Percentiles rank a stretch among this genome's conserved stretches.
Conservation (phyloP, 2,888 invertebrate genomes). For the Stenodera caucasica region DNA sequence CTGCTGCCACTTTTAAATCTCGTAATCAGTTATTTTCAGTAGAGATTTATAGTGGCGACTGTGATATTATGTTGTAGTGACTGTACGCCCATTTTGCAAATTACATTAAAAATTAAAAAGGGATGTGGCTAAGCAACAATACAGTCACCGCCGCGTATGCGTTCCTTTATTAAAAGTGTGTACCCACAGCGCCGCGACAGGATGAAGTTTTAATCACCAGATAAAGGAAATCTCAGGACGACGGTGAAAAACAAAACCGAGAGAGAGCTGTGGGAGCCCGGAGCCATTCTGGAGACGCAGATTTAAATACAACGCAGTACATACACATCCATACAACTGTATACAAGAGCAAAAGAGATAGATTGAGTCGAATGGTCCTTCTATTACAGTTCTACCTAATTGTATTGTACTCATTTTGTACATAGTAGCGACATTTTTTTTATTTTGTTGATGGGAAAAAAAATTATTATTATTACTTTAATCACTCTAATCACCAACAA, state of each 20-base stretch:
- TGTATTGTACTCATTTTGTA: background rate
- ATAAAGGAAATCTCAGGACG: slow-evolving; percentile 56
- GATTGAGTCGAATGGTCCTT: background rate
- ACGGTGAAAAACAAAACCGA: slow-evolving; percentile 52
- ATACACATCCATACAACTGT: background rate
- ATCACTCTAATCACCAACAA: background rate
- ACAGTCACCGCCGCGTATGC: slow-evolving; percentile 47
- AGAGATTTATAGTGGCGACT: slow-evolving; percentile 38
- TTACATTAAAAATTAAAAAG: slow-evolving; percentile 52
- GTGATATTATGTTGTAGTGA: slow-evolving; percentile 27
- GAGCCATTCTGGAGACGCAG: slow-evolving; percentile 45
- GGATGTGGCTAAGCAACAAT: slow-evolving; percentile 47
- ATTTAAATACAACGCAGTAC: slow-evolving; percentile 27
- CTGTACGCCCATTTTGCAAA: slow-evolving; percentile 47
- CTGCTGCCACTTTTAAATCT: no score
- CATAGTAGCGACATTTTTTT: background rate
- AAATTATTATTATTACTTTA: no score
- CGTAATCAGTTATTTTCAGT: background rate
- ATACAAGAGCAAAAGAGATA: background rate
- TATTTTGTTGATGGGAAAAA: no score
- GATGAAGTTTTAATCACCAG: slow-evolving; percentile 58
- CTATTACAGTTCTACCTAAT: background rate
- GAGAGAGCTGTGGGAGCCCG: slow-evolving; percentile 44
- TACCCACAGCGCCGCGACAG: slow-evolving; percentile 53
- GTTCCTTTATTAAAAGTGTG: slow-evolving; percentile 54